Base-by-base conservation (phyloP, 1,140 invertebrate genomes). In the Leptinotarsa defecta region DNA sequence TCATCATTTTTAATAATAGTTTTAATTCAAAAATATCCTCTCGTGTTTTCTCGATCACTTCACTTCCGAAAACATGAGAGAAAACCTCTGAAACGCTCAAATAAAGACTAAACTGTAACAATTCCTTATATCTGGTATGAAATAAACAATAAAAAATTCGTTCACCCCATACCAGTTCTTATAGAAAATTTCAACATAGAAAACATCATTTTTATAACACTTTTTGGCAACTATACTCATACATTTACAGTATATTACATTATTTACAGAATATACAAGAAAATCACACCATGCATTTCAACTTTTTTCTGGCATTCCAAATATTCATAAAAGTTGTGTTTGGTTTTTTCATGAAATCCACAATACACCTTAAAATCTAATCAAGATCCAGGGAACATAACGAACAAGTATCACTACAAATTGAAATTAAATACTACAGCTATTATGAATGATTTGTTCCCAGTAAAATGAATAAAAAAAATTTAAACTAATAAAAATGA, bases 1-100 rank as follows among this genome's bases (percentile, higher is more conserved):
- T 80, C 78, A 84, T 80, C 72, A 83, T 80, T 81, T 34, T 81
- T 78, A 81, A 82, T 49, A 75, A 75, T 64, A 69, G 19, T 65
- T 24, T 43, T 19, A 15, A 70, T 70, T 68, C 48, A 52, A 72
- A 74, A 69, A 74, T 74, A 64, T 43, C 70, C 68, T 19, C 34
- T 43, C 34, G 8, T 43, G 34, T 43, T 43, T 43, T 43, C 34
- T 43, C 34, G 34, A 43, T 3, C 34, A 11, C 34, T 20, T 13
- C 64, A 6, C 5, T 15, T 0, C 27, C 2, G 2, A 22, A n/a
- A 48, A 48, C 43, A 70, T 48, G 17, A 24, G n/a, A 69, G 27
- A 69, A 70, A 49, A 70, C 52, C 52, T 73, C 71, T 48, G 71
- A 73, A 73, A 24, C 43, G 13, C 27, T 20, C 71, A 48, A 73